Evolutionary conservation across 2,113 vertebrate species (phyloP).

Genomic region (Hippolais icterina): DNA sequence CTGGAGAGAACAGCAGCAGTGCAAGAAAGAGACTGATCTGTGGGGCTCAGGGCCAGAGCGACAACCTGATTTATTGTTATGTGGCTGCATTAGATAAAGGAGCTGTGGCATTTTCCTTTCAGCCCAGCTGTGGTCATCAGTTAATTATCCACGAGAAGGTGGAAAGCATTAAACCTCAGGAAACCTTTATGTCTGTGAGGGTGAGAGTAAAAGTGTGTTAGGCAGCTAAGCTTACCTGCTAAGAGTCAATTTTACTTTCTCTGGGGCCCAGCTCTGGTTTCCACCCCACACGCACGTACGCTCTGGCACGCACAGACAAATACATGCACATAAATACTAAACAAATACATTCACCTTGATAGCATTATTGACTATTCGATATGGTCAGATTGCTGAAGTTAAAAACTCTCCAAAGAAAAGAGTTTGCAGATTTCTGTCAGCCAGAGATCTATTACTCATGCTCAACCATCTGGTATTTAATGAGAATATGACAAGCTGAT

Average conservation of each 20-base stretch:
- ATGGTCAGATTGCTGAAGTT: slow-evolving; percentile 58
- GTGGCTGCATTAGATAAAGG: neutral
- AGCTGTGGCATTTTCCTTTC: slow-evolving; percentile 10
- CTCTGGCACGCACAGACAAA: neutral
- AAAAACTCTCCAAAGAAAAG: slow-evolving; percentile 72
- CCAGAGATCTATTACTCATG: slow-evolving; percentile 79
- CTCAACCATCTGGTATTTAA: slow-evolving; percentile 81
- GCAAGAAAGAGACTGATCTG: neutral
- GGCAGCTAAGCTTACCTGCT: slow-evolving; percentile 1
- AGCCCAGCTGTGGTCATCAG: slow-evolving; percentile 6
- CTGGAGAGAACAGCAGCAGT: neutral
- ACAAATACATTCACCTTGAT: slow-evolving; percentile 58
- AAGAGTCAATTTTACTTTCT: slow-evolving; percentile 17
- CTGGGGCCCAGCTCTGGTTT: neutral
- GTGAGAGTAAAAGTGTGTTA: neutral
- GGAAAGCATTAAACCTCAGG: slow-evolving; percentile 15
- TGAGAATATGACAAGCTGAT: slow-evolving; percentile 80
- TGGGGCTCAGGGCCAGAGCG: rapidly evolving
- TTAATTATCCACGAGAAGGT: slow-evolving; percentile 6
- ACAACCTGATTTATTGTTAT: neutral
- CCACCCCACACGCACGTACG: neutral
- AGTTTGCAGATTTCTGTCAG: slow-evolving; percentile 76
- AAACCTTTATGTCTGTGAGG: neutral
- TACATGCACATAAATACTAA: neutral
- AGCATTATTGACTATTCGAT: slow-evolving; percentile 33